phyloP scores from a whole-genome alignment of 1,140 invertebrate species.

The Phocides pigmalion region DNA sequence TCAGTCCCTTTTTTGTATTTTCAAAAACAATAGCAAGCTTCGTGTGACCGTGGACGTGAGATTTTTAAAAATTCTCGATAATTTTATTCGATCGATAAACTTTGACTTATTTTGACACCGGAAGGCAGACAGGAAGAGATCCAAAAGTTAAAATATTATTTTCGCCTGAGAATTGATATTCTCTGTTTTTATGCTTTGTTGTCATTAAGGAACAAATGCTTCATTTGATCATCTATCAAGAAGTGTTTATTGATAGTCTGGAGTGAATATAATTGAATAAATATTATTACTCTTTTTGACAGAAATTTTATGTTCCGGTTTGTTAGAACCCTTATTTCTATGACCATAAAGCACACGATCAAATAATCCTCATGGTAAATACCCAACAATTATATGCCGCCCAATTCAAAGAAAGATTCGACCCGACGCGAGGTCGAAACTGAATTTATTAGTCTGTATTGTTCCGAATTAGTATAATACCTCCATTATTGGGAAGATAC shows the following conservation, averaged over 20 bases:
- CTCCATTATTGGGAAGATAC: conserved; percentile 29
- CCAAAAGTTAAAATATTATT: not conserved
- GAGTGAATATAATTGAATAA: no score
- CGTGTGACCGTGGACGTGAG: conserved; percentile 45
- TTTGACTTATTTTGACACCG: conserved; percentile 27
- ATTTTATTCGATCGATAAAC: conserved; percentile 23
- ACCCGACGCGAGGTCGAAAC: not conserved
- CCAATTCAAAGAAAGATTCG: conserved; percentile 13
- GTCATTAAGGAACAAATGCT: no score
- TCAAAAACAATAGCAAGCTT: conserved; percentile 57
- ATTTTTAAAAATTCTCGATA: conserved; percentile 19
- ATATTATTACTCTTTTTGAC: no score
- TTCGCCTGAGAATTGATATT: conserved; percentile 14
- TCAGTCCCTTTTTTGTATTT: conserved; percentile 52
- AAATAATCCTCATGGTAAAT: no score
- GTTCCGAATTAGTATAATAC: conserved; percentile 26
- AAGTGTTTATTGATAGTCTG: no score
- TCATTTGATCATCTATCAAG: no score
- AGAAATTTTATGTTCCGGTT: no score
- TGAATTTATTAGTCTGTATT: conserved; percentile 23
- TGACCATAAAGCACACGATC: no score
- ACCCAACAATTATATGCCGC: not conserved
- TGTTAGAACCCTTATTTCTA: no score
- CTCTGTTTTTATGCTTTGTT: no score
- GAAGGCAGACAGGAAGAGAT: conserved; percentile 19